Conservation (phyloP, 1,140 invertebrate genomes). For the Chironomus striatipennis region DNA sequence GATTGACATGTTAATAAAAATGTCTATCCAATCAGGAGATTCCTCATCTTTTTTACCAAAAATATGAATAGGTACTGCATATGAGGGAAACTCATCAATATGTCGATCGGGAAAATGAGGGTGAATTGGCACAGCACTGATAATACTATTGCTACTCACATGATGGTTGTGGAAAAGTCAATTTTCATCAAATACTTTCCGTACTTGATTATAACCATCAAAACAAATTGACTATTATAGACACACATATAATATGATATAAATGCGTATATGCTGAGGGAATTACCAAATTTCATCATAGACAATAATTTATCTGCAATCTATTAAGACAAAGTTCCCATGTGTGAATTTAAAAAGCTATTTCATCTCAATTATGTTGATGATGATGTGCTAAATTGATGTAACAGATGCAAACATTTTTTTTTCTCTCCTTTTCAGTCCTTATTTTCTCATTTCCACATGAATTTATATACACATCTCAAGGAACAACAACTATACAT, state of each 20-base stretch:
- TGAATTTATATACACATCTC: too few species aligned
- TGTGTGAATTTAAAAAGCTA: slow-evolving; percentile 11
- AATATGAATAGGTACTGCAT: too few species aligned
- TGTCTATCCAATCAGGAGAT: too few species aligned
- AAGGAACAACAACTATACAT: too few species aligned
- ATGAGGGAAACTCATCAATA: too few species aligned
- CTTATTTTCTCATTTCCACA: too few species aligned
- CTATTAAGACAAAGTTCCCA: slow-evolving; percentile 8
- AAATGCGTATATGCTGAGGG: not conserved
- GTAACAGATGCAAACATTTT: not conserved
- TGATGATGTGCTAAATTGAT: not conserved
- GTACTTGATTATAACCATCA: slow-evolving; percentile 1
- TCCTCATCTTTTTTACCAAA: too few species aligned
- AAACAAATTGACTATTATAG: not conserved
- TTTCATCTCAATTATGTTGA: slow-evolving; percentile 4
- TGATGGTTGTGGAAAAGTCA: not conserved
- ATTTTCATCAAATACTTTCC: not conserved
- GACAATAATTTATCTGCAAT: not conserved
- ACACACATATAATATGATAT: too few species aligned
- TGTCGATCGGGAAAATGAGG: too few species aligned
- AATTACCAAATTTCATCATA: not conserved
- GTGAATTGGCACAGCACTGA: too few species aligned
- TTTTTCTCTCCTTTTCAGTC: not conserved
- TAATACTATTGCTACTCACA: too few species aligned
- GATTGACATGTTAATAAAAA: too few species aligned